Percentiles rank a stretch among this genome's conserved stretches.
Evolutionary conservation across 2,888 invertebrate genomes (phyloP).

Genomic region (Megamerina dolium): DNA sequence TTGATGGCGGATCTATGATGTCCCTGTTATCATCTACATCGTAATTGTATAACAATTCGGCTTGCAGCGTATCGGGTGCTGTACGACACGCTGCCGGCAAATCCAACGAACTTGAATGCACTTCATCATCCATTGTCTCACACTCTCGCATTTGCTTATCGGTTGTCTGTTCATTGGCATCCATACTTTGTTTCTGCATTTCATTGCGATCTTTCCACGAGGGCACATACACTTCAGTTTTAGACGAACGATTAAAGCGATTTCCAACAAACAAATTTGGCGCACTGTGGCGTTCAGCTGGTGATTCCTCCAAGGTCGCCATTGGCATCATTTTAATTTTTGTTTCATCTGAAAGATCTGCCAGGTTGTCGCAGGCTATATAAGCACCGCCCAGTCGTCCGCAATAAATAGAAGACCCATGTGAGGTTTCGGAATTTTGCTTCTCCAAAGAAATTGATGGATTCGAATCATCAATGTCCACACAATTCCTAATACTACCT

Average conservation of each 20-base stretch:
- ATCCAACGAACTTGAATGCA: conserved; percentile 57
- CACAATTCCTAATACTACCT: conserved; percentile 25
- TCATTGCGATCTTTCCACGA: conserved; percentile 47
- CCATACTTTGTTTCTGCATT: conserved; percentile 37
- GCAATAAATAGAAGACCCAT: conserved; percentile 55
- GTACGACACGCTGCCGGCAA: conserved; percentile 50
- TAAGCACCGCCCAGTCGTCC: conserved; percentile 52
- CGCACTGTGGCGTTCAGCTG: conserved; percentile 58
- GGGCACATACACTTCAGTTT: conserved; percentile 55
- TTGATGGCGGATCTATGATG: conserved; percentile 54
- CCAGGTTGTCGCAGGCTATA: conserved; percentile 64
- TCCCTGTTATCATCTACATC: conserved; percentile 34
- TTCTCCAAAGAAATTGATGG: conserved; percentile 24
- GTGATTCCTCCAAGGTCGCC: conserved; percentile 19
- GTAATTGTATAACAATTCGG: conserved; percentile 53
- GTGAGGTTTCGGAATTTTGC: conserved; percentile 59
- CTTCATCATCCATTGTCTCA: conserved; percentile 25
- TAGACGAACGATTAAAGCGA: conserved; percentile 53
- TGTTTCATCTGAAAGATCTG: conserved; percentile 58
- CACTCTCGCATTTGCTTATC: conserved; percentile 4
- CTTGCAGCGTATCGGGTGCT: conserved; percentile 53
- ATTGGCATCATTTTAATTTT: conserved; percentile 47
- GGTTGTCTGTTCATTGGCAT: conserved; percentile 20
- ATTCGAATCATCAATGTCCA: conserved; percentile 19
- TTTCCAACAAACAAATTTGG: conserved; percentile 60